Evolutionary conservation across 1,140 invertebrate genomes (phyloP), one percentile per base, ranked within the genome.

Genomic region (Aradophagus sp.): DNA sequence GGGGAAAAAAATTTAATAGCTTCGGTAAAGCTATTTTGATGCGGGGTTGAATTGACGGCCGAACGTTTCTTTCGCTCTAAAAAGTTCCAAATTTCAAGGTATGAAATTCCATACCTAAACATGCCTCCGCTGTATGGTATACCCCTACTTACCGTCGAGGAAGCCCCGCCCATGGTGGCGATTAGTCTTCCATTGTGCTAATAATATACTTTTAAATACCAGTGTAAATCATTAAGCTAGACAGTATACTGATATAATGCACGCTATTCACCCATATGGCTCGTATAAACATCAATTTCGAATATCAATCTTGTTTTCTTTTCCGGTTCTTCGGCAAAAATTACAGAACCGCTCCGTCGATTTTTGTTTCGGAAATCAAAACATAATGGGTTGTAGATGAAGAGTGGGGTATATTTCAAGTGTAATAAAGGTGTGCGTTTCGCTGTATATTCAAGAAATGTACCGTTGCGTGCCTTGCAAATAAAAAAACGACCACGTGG

Each of bases 191-290:
- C 59, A 71, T 71, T 71, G 58, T 63, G 47, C 42, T 71, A 71
- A 71, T 71, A 71, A 71, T 71, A 71, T 48, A 63, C 68, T 62
- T 71, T 65, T 62, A 62, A 56, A 71, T 52, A 58, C 59, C 68
- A 59, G 47, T 47, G 68, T 71, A 71, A 71, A 71, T 71, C 59
- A 71, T 61, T 58, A 59, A 63, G 45, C 17, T 55, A 38, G 61
- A 72, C 61, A 61, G 55, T 39, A 72, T 59, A 72, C 47, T 65
- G 61, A 58, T 72, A 61, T 38, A 66, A 66, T 52, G 27, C 62
- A 55, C 27, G 55, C 50, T 50, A 36, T 53, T 14, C 8, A 27
- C 32, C 61, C 55, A 62, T 62, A 56, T 65, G 55, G 56, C 62
- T 61, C 48, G 23, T 52, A 53, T 55, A 56, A 62, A 61, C 42